These are phyloP conservation scores for Tetrax tetrax DNA, from an alignment of 2,113 vertebrate species.

Conservation along the genomic window DNA sequence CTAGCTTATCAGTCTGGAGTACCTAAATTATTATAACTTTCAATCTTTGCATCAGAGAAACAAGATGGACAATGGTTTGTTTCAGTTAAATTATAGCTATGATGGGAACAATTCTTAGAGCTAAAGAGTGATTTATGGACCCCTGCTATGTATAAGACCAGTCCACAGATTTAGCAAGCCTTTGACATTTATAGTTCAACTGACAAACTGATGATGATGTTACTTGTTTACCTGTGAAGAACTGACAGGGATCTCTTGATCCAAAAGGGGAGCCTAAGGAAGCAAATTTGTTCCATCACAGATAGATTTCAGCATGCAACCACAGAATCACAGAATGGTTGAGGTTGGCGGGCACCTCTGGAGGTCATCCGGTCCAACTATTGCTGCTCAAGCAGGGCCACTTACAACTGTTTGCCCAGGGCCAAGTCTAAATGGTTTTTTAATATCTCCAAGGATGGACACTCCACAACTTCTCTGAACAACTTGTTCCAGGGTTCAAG, in stretches of 20 bases:
- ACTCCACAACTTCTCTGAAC: neutral
- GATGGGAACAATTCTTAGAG: neutral
- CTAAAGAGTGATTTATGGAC: neutral
- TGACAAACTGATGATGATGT: neutral
- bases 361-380: accelerated
- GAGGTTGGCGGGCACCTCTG: neutral
- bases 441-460: neutral
- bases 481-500: neutral
- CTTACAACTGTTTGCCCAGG: neutral
- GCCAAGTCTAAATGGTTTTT: neutral
- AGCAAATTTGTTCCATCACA: neutral
- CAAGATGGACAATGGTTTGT: neutral
- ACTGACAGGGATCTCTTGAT: neutral
- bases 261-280: neutral
- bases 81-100: neutral
- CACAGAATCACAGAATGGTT: neutral
- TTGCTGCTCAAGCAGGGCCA: neutral
- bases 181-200: neutral
- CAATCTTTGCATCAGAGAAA: neutral
- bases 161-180: neutral
- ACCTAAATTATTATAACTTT: neutral
- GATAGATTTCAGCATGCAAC: neutral
- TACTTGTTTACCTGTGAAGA: neutral
- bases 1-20: neutral
- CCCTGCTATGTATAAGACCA: neutral